Conservation (phyloP, 2,797 vertebrate genomes). For the Phrynocephalus vlangalii region DNA sequence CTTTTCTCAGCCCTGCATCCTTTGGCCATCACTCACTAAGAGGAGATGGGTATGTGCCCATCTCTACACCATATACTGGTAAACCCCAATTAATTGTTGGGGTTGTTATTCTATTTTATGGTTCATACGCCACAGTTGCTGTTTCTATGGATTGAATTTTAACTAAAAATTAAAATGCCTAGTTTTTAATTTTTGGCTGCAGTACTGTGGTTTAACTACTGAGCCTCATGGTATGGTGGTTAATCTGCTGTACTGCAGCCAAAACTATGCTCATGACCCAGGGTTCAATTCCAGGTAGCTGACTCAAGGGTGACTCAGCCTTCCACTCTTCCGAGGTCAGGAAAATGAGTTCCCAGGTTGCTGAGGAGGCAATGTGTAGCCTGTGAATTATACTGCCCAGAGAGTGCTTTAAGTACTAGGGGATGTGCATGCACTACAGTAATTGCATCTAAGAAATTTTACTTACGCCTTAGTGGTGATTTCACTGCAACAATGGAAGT, state of each 20-base stretch:
- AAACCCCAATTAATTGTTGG: slow-evolving; percentile 25
- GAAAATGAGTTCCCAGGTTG: background rate
- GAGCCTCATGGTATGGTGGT: too few species aligned
- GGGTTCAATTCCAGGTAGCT: too few species aligned
- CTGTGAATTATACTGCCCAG: background rate
- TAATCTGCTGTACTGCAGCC: too few species aligned
- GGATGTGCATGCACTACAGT: slow-evolving; percentile 4
- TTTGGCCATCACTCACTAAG: too few species aligned
- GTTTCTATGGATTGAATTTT: background rate
- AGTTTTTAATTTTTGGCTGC: too few species aligned
- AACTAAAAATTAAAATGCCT: background rate
- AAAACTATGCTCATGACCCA: too few species aligned
- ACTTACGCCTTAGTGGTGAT: slow-evolving; percentile 23
- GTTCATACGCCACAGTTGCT: background rate
- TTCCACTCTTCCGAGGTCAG: too few species aligned
- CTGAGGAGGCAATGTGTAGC: background rate
- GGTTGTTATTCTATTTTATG: slow-evolving; percentile 17
- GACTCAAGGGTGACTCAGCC: too few species aligned
- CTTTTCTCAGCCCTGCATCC: too few species aligned
- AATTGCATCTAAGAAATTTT: slow-evolving; percentile 26
- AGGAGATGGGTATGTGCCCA: too few species aligned
- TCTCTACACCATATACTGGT: background rate
- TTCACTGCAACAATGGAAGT: slow-evolving; percentile 33
- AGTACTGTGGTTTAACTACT: too few species aligned
- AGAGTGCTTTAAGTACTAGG: too few species aligned